Evolutionary conservation across 2,888 invertebrate genomes (phyloP), one percentile per base, ranked within the genome.

Genomic region (Caenorhabditis sp.): DNA sequence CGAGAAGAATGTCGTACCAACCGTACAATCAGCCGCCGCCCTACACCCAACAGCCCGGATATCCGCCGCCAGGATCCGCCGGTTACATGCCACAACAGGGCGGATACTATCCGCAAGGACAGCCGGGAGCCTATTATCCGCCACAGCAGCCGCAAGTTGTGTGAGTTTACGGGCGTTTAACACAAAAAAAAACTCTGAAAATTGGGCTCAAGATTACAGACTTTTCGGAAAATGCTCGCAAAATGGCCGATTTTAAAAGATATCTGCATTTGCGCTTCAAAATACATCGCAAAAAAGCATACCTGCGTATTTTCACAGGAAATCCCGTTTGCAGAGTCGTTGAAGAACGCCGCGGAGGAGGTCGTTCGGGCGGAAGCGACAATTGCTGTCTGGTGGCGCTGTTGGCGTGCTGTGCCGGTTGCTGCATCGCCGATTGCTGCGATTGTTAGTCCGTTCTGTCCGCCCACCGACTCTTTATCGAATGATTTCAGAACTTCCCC

Each of bases 351-450:
- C 62, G 50, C 20, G 56, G 56, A 5, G 59, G 63, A 2, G 63
- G 63, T 20, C 58, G 70, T n/a, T 45, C 59, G 11, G 70, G 72
- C 9, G 70, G 74, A 20, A 71, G 71, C 52, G 78, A 79, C 58
- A 75, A 75, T 30, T 75, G 79, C 26, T 79, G 79, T 53, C 72
- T 79, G 17, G 61, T 66, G 35, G 76, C 76, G 26, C 62, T 79
- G 11, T 41, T 79, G 13, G 79, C 66, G 35, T 75, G 75, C 50
- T 79, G 79, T 50, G 79, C 79, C 6, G 79, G 79, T 13, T 79
- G 79, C 48, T 75, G 79, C 68, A 79, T 79, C 27, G 79, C 79
- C 50, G 79, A 79, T 41, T 75, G 79, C 32, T 79, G 79, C 63
- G 79, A 77, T 41, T 68, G 62, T 61, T 66, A 53, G 55, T 61